Percentiles rank a stretch among this genome's conserved stretches.
Evolutionary conservation across 37 sponge, comb jelly and placozoan species (phyloP).

Genomic region (Lycopodina hypogea): DNA sequence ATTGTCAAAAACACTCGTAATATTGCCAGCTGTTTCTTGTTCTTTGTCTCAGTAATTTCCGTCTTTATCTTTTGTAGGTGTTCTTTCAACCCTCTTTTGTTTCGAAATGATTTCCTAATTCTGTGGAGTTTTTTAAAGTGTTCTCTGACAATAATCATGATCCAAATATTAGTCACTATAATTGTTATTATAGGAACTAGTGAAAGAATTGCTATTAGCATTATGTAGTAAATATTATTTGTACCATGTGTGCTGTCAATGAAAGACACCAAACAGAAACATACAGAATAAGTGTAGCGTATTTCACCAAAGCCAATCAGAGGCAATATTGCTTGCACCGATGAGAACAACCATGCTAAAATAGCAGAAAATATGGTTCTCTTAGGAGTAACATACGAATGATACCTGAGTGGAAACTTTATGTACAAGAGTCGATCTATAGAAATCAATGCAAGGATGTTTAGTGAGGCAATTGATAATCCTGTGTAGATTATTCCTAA

Average conservation of each 20-base stretch:
- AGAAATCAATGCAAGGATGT: constrained; percentile 31
- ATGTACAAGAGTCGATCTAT: constrained; percentile 48
- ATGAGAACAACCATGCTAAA: constrained; percentile 11
- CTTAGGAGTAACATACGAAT: background rate
- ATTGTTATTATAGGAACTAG: constrained; percentile 41
- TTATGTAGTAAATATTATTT: constrained; percentile 37
- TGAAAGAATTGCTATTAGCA: constrained; percentile 16
- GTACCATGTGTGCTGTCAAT: background rate
- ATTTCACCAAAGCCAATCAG: constrained; percentile 57
- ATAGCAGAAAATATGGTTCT: background rate
- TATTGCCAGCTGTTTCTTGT: constrained; percentile 37
- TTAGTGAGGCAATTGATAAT: constrained; percentile 17
- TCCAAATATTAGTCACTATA: constrained; percentile 31
- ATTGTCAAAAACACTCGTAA: constrained; percentile 44
- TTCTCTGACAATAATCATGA: constrained; percentile 15
- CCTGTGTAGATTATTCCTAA: constrained; percentile 11
- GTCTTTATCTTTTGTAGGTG: background rate
- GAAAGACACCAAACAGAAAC: constrained; percentile 2
- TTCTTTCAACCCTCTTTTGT: background rate
- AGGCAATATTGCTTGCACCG: constrained; percentile 23
- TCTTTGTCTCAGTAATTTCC: background rate
- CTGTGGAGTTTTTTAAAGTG: constrained; percentile 11
- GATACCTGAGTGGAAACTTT: constrained; percentile 35
- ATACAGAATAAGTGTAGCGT: constrained; percentile 20
- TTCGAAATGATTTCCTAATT: background rate